phyloP scores from a whole-genome alignment of 2,113 vertebrate species.

The Verasper variegatus region DNA sequence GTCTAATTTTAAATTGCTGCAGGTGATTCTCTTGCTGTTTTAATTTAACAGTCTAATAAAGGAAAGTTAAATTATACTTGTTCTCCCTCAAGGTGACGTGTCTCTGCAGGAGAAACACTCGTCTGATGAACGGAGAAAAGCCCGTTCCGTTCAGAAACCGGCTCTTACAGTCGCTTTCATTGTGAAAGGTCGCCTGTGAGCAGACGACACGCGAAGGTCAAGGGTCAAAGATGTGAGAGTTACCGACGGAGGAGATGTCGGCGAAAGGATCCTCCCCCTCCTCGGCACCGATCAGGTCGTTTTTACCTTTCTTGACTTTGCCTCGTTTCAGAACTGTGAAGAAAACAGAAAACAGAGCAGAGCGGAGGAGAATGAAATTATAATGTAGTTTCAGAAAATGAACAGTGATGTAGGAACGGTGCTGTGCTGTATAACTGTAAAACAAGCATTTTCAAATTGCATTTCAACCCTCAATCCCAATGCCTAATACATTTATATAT shows the following conservation, averaged over 20 bases:
- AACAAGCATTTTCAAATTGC: neutral
- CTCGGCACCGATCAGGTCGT: conserved; percentile 92
- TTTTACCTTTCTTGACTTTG: conserved; percentile 92
- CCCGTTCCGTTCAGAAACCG: neutral
- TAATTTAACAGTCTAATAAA: conserved; percentile 60
- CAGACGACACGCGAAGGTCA: conserved; percentile 3
- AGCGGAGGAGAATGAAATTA: neutral
- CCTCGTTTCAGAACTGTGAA: conserved; percentile 92
- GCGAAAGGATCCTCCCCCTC: conserved; percentile 93
- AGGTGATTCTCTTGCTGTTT: conserved; percentile 48
- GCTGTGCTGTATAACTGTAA: neutral
- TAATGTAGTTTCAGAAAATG: neutral
- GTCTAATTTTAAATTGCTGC: conserved; percentile 51
- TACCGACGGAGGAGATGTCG: conserved; percentile 94
- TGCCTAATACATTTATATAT: neutral
- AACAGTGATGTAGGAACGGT: neutral
- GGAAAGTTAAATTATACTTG: conserved; percentile 64
- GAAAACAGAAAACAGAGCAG: neutral
- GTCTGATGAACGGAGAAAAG: neutral
- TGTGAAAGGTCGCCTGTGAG: conserved; percentile 41
- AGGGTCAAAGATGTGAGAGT: conserved; percentile 60
- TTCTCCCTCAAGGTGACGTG: conserved; percentile 39
- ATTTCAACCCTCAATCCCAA: neutral
- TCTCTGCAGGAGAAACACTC: neutral
- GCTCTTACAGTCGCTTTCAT: conserved; percentile 23